Conservation (phyloP, 2,113 vertebrate species). For the Delphinus delphis region DNA sequence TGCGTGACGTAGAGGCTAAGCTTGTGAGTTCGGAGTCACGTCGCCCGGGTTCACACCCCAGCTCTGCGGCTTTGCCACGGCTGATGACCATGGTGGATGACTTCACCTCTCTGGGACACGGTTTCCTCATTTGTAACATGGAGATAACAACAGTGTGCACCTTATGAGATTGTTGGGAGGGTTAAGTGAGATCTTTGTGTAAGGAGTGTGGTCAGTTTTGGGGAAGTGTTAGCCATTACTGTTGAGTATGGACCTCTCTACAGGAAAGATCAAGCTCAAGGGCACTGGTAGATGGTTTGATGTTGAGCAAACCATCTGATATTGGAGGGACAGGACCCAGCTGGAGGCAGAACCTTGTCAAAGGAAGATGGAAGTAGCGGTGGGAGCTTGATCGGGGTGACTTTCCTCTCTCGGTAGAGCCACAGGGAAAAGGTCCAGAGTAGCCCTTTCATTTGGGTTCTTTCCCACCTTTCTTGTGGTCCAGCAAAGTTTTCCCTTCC, state of each 20-base stretch:
- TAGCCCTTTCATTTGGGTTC: not conserved
- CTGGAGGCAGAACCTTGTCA: not conserved
- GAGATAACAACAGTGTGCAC: not conserved
- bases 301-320: not conserved
- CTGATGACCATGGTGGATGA: fast-evolving
- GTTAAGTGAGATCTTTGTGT: not conserved
- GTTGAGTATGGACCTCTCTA: not conserved
- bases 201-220: not conserved
- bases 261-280: not conserved
- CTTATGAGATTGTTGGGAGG: not conserved
- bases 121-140: not conserved
- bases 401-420: not conserved
- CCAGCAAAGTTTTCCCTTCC: not conserved
- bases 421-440: not conserved
- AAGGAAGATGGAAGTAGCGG: not conserved
- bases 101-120: not conserved
- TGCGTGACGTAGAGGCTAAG: not conserved
- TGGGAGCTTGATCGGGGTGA: not conserved
- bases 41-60: not conserved
- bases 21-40: not conserved
- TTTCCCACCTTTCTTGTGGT: not conserved
- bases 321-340: not conserved
- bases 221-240: not conserved
- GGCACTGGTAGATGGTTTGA: not conserved
- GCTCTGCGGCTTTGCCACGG: not conserved